These are phyloP conservation scores for Lates calcarifer DNA, from an alignment of 2,113 vertebrate species.

Conservation along the genomic window DNA sequence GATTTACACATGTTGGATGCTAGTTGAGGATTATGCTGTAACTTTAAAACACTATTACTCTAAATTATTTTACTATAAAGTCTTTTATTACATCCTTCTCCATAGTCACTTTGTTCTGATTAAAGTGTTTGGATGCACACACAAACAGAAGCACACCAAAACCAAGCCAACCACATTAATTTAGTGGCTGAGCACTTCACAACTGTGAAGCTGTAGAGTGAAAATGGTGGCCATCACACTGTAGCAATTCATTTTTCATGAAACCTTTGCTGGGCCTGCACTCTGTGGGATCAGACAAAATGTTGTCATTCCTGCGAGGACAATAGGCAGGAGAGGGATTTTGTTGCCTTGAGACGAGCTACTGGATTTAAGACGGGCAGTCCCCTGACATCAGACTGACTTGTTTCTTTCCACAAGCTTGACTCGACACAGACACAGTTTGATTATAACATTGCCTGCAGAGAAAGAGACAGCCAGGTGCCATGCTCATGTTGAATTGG, in stretches of 20 bases:
- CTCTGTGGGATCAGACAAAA: neutral
- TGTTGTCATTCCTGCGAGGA: neutral
- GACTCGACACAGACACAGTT: conserved; percentile 9
- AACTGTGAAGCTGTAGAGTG: neutral
- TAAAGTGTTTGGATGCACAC: neutral
- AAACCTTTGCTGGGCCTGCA: neutral
- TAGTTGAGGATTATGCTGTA: no score
- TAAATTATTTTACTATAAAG: no score
- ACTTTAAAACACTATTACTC: no score
- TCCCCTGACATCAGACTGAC: conserved; percentile 21
- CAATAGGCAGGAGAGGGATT: neutral
- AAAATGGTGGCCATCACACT: neutral
- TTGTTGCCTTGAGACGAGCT: conserved; percentile 17
- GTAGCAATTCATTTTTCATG: neutral
- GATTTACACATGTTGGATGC: no score
- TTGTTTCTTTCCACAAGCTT: conserved; percentile 1
- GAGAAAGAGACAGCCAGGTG: neutral
- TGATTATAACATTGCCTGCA: neutral
- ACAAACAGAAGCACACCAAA: neutral
- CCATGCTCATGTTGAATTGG: neutral
- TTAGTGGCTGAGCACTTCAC: neutral
- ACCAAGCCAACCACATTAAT: no score
- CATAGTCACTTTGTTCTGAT: neutral
- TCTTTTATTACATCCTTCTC: neutral
- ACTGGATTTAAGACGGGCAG: neutral